phyloP scores from a whole-genome alignment of 2,113 vertebrate species.

The Sterrhoptilus dennistouni region DNA sequence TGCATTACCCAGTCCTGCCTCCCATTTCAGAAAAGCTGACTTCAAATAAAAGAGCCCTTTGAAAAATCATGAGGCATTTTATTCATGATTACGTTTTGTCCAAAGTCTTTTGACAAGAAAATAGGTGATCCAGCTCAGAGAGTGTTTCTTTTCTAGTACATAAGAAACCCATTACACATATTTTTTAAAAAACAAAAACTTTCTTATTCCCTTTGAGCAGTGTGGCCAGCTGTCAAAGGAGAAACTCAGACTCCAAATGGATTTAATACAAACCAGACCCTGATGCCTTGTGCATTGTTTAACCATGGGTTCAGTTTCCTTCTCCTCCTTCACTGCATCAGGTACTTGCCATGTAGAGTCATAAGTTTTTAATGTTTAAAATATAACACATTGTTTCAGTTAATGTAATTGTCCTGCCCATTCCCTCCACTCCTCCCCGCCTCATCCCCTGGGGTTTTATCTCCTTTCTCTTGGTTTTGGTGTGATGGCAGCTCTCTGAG shows the following conservation, averaged over 20 bases:
- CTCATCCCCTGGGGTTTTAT: background rate
- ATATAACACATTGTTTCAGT: constrained; percentile 31
- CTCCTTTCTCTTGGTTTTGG: background rate
- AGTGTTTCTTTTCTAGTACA: constrained; percentile 66
- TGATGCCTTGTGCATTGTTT: constrained; percentile 16
- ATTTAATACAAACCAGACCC: constrained; percentile 71
- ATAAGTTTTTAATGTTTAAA: constrained; percentile 46
- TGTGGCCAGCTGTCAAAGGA: constrained; percentile 73
- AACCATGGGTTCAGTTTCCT: constrained; percentile 39
- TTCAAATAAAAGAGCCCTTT: constrained; percentile 69
- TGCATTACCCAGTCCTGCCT: constrained; percentile 47
- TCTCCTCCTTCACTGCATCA: background rate
- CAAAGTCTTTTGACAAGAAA: constrained; percentile 81
- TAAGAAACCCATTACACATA: constrained; percentile 77
- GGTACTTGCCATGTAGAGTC: constrained; percentile 45
- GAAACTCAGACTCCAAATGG: constrained; percentile 60
- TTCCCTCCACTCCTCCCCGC: rapidly evolving
- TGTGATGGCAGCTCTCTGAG: background rate
- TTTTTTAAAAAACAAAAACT: constrained; percentile 47
- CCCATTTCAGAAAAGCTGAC: constrained; percentile 59
- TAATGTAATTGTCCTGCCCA: constrained; percentile 22
- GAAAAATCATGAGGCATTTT: constrained; percentile 72
- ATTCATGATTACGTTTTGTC: constrained; percentile 76
- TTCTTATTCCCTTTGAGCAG: constrained; percentile 68
- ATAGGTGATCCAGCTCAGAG: constrained; percentile 74